A percentile compares a stretch with the other conserved stretches of the same genome.
phyloP scores from a whole-genome alignment of 1,140 invertebrate genomes.

The Lysiphlebus fabarum region DNA sequence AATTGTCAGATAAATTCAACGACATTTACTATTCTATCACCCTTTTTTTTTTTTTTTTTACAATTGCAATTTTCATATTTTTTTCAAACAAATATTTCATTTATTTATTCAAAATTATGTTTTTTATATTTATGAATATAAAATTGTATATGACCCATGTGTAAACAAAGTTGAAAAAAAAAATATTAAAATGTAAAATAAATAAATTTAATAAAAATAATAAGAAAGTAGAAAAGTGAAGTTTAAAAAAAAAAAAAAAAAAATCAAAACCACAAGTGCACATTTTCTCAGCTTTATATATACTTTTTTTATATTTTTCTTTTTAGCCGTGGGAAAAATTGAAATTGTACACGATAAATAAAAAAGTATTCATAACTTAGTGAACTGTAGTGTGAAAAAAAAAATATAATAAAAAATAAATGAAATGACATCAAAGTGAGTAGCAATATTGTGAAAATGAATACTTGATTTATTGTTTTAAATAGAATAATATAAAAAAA shows the following conservation, averaged over 20 bases:
- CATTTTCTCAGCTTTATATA: too few relatives aligned
- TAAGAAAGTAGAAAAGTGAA: too few relatives aligned
- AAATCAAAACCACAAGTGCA: background rate
- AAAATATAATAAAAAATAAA: background rate
- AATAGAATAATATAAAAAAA: too few relatives aligned
- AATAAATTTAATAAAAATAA: too few relatives aligned
- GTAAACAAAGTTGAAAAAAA: background rate
- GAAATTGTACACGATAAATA: background rate
- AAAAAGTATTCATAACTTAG: background rate
- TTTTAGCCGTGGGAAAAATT: conserved; percentile 4
- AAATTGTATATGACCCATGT: conserved; percentile 32
- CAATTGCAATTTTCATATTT: conserved; percentile 33
- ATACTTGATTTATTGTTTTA: too few relatives aligned
- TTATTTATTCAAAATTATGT: conserved; percentile 43
- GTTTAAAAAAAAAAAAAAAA: background rate
- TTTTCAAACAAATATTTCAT: conserved; percentile 23
- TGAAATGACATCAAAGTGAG: too few relatives aligned
- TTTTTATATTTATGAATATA: conserved; percentile 45
- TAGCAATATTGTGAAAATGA: too few relatives aligned
- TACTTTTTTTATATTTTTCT: background rate
- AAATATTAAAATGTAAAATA: too few relatives aligned
- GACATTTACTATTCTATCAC: conserved; percentile 25
- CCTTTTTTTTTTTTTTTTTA: conserved; percentile 23
- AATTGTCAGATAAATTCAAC: conserved; percentile 43
- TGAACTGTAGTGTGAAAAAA: background rate